phyloP scores from a whole-genome alignment of 2,888 invertebrate genomes.

The Xanthia togata region DNA sequence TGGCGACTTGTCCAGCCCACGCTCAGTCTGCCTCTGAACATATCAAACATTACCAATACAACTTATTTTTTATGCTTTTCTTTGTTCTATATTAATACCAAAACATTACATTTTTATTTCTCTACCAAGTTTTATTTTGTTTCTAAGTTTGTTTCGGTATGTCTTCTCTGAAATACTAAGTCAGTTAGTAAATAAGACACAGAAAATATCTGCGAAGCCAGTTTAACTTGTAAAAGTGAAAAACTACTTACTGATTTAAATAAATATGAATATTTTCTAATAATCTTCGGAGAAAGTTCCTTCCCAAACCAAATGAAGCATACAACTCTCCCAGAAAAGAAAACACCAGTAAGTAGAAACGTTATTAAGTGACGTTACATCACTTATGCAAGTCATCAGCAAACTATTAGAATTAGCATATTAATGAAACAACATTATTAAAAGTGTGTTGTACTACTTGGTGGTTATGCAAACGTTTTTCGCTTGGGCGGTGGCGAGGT shows the following conservation, averaged over 20 bases:
- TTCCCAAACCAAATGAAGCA: background rate
- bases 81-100: background rate
- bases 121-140: background rate
- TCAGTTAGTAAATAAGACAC: background rate
- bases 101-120: background rate
- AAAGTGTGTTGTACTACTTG: conserved; percentile 64
- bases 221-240: background rate
- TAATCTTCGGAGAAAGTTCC: background rate
- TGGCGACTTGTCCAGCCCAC: conserved; percentile 7
- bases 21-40: conserved; percentile 13
- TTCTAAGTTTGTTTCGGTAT: background rate
- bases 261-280: too few relatives aligned
- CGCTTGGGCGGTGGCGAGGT: conserved; percentile 83
- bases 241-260: background rate
- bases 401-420: conserved; percentile 68
- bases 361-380: conserved; percentile 11
- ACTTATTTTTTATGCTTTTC: conserved; percentile 11
- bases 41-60: conserved; percentile 25
- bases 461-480: conserved; percentile 77
- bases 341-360: background rate
- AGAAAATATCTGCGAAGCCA: background rate
- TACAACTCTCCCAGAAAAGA: background rate
- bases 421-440: conserved; percentile 76
- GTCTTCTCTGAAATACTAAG: too few relatives aligned
- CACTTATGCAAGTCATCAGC: conserved; percentile 43